Base-by-base conservation (phyloP, 2,797 vertebrate genomes). In the Setipinna tenuifilis region DNA sequence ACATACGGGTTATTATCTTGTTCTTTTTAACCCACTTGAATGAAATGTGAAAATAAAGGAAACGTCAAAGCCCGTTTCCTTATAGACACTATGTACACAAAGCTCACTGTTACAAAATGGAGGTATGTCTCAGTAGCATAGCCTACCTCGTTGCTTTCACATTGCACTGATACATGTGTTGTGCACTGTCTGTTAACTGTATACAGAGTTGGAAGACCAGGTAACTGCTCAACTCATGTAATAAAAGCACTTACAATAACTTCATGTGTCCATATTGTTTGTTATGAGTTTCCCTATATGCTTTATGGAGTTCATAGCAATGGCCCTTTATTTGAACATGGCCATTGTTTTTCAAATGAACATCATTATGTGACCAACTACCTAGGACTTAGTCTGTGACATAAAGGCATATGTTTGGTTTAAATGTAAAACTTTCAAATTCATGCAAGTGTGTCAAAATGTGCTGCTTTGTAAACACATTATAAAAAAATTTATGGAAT, bases 131-230 rank as follows among this genome's bases (percentile, higher is more conserved):
- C 28, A 31, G 25, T 31, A 71, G 65, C 65, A 78, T 78, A 41
- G 71, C 71, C 71, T 78, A 78, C 71, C 71, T 78, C 71, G 5
- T 78, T 78, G 71, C 35, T 78, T 41, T 78, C 35, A 44, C 71
- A 78, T 19, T 78, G 31, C 71, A 78, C 71, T 78, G 71, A 44
- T 21, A 78, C 7, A 9, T 14, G 14, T 44, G 9, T 78, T 78
- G 71, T 78, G 71, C 71, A 78, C 71, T 78, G 71, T 78, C 17
- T 68, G 28, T 31, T 14, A 68, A 3, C 71, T 78, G 71, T 78
- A 78, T 44, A 78, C 17, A 44, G 71, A 71, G 35, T 78, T 78
- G 21, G 5, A 78, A 78, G 7, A 78, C 31, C 71, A 41, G 71
- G 17, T 6, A 4, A 44, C 31, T 71, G 25, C 65, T 78, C 6